A percentile compares a stretch with the other conserved stretches of the same genome.
Evolutionary conservation across 2,888 invertebrate genomes (phyloP).

Genomic region (Cosmia pyralina): DNA sequence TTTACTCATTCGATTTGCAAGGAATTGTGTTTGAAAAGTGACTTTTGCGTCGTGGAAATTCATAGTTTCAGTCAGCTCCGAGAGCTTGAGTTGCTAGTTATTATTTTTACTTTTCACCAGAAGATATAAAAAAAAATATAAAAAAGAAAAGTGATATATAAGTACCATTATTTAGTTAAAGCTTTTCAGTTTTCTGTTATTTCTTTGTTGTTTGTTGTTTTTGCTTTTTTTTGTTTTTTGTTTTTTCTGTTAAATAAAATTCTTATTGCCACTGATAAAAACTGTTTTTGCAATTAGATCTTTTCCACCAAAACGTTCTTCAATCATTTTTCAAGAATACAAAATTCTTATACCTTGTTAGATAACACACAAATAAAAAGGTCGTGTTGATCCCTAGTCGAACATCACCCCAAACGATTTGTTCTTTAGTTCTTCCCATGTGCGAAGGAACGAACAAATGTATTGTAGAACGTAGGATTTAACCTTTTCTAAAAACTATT

Average conservation of each 20-base stretch:
- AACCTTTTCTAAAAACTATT: constrained; percentile 12
- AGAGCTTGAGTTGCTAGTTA: not conserved
- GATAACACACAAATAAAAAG: constrained; percentile 6
- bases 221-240: too few species aligned
- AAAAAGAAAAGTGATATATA: too few species aligned
- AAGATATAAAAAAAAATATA: too few species aligned
- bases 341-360: not conserved
- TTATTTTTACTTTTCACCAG: not conserved
- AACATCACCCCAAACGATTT: constrained; percentile 10
- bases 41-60: constrained; percentile 8
- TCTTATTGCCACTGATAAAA: too few species aligned
- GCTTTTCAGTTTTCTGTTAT: not conserved
- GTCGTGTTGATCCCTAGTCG: constrained; percentile 3
- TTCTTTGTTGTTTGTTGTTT: too few species aligned
- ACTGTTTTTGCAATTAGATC: not conserved
- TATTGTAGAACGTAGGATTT: not conserved
- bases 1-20: constrained; percentile 57
- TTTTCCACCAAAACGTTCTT: not conserved
- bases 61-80: not conserved
- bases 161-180: too few species aligned
- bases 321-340: not conserved
- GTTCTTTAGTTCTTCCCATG: constrained; percentile 4
- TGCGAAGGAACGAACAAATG: not conserved
- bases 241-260: not conserved
- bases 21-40: constrained; percentile 30